Evolutionary conservation across 2,797 vertebrate species (phyloP), one percentile per base, ranked within the genome.

Genomic region (Percopsis omiscomaycus): DNA sequence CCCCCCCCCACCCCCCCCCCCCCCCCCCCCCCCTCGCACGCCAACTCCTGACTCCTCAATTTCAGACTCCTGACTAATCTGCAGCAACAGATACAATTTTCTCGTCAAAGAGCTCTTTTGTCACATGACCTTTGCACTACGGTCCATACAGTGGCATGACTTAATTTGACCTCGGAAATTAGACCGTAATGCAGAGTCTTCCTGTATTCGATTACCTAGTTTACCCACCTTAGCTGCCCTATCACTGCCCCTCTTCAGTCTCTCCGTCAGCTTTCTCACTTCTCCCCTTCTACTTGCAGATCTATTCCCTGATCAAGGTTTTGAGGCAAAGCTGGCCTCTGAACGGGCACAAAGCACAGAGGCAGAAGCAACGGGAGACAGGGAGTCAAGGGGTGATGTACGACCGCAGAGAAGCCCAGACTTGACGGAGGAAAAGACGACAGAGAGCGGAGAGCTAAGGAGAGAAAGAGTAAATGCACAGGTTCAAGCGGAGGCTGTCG

Each of bases 81-180:
- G 59, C 49, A 61, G 67, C 74, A 70, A 48, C 32, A 81, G 79
- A 89, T 87, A 80, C 66, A 78, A 83, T 82, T 84, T 81, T 83
- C 63, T 53, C 55, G 63, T 88, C 68, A 88, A 87, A 85, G 73
- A 61, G n/a, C 14, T 50, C 66, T 71, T 88, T 86, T 91, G 84
- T 89, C 37, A 0, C 55, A 51, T 44, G 32, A 77, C 54, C 51
- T 73, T 68, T 71, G 61, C 71, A 44, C 80, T 80, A 55, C 53
- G 67, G 66, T 13, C 67, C 69, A 62, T 75, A 60, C 68, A 59
- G 70, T 72, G 61, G 71, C 59, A 68, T 82, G 83, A 69, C 71
- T 74, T 66, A 49, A 82, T 86, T 82, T 80, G 54, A 79, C 79
- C 37, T 61, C 51, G 63, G 77, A 80, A 84, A 72, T 45, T 78